A percentile compares a stretch with the other conserved stretches of the same genome.
phyloP scores from a whole-genome alignment of 2,797 vertebrate genomes.

The Tapirus indicus region DNA sequence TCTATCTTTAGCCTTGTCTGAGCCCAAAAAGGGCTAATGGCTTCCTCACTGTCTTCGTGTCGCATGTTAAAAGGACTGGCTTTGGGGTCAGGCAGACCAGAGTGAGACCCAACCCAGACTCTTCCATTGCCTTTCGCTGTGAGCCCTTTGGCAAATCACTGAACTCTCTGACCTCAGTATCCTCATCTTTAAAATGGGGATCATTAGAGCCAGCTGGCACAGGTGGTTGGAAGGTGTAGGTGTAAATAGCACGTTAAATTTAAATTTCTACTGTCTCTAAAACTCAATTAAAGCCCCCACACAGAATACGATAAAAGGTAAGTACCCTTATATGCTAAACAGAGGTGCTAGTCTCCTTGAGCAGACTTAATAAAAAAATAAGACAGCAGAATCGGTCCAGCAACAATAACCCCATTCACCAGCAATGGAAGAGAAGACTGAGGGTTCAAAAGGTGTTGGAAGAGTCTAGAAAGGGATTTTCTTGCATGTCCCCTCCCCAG shows the following conservation, averaged over 20 bases:
- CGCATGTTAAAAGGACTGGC: background rate
- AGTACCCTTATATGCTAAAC: background rate
- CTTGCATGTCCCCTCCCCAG: background rate
- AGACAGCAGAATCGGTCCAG: background rate
- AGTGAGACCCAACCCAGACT: background rate
- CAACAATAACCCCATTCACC: background rate
- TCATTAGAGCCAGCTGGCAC: background rate
- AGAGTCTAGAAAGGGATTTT: background rate
- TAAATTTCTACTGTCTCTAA: background rate
- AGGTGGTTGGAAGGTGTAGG: background rate
- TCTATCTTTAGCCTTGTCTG: background rate
- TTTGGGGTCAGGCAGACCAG: background rate
- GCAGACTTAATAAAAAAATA: background rate
- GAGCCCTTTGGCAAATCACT: background rate
- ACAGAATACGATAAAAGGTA: background rate
- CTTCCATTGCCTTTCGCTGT: background rate
- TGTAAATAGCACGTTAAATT: background rate
- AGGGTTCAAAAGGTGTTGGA: background rate
- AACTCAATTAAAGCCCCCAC: background rate
- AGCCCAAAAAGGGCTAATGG: background rate
- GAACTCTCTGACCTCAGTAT: background rate
- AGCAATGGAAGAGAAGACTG: background rate
- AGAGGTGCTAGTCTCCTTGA: background rate
- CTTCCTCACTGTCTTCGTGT: background rate
- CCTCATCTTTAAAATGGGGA: slow-evolving; percentile 1